Percentiles rank a stretch among this genome's conserved stretches.
Evolutionary conservation across 2,797 vertebrate genomes (phyloP).

Genomic region (Coccyzus lansbergi): DNA sequence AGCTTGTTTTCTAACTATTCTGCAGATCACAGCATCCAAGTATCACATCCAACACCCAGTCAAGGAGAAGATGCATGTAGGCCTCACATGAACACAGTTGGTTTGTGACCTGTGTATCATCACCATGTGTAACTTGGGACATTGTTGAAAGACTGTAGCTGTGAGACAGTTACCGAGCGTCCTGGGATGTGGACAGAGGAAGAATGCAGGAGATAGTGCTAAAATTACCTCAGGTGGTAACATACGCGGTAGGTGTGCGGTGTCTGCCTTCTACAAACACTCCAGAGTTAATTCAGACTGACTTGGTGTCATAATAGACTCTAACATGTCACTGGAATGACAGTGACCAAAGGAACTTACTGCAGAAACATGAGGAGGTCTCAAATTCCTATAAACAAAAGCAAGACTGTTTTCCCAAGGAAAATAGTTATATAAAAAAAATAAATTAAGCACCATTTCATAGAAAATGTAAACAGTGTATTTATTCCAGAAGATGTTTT

Average conservation of each 20-base stretch:
- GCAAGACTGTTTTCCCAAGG: neutral
- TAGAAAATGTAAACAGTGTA: neutral
- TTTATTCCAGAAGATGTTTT: neutral
- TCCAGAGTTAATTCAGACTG: neutral
- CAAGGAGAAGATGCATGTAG: neutral
- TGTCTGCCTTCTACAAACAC: neutral
- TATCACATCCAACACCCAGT: neutral
- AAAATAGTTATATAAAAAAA: neutral
- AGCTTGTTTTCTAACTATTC: neutral
- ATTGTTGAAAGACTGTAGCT: neutral
- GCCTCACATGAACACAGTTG: neutral
- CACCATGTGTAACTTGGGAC: neutral
- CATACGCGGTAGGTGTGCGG: neutral
- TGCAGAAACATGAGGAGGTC: neutral
- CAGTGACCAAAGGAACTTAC: neutral
- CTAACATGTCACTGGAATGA: neutral
- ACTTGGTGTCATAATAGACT: neutral
- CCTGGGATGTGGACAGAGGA: neutral
- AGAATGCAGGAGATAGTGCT: neutral
- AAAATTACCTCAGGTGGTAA: neutral
- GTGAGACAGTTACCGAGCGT: neutral
- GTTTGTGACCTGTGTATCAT: neutral
- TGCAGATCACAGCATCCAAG: neutral
- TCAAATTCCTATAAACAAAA: neutral
- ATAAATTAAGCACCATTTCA: neutral